Percentiles rank a stretch among this genome's conserved stretches.
phyloP scores from a whole-genome alignment of 2,797 vertebrate genomes.

The Pantherophis vulpinus region DNA sequence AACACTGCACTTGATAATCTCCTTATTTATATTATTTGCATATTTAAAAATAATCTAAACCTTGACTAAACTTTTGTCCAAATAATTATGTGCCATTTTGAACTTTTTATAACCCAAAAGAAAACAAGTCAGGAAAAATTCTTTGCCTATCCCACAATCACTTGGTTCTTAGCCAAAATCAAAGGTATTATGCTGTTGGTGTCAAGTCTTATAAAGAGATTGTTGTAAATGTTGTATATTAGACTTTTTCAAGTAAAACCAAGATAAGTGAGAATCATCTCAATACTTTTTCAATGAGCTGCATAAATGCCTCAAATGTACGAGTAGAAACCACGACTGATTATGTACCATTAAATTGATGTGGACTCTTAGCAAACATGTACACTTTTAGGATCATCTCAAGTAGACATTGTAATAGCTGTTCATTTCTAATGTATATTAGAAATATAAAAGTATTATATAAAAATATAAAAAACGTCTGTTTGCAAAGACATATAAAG shows the following conservation, averaged over 20 bases:
- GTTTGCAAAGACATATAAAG: neutral
- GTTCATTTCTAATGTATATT: neutral
- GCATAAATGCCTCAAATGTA: slow-evolving; percentile 46
- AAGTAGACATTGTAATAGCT: neutral
- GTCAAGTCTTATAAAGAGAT: slow-evolving; percentile 69
- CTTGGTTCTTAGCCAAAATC: slow-evolving; percentile 61
- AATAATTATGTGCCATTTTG: slow-evolving; percentile 20
- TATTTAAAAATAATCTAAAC: neutral
- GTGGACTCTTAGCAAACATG: neutral
- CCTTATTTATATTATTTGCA: neutral
- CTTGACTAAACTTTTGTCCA: neutral
- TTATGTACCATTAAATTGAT: neutral
- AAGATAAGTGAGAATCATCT: slow-evolving; percentile 50
- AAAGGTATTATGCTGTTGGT: slow-evolving; percentile 63
- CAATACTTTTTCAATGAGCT: slow-evolving; percentile 42
- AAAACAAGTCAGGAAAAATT: slow-evolving; percentile 23
- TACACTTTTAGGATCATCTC: neutral
- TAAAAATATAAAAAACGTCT: too few relatives aligned
- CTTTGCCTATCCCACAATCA: slow-evolving; percentile 46
- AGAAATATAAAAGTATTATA: neutral
- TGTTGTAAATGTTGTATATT: slow-evolving; percentile 68
- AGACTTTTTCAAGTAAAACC: slow-evolving; percentile 51
- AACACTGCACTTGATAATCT: neutral
- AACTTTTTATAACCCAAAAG: neutral
- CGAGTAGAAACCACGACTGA: neutral